phyloP scores from a whole-genome alignment of 2,888 invertebrate species.

The Acanthoscelides obtectus region DNA sequence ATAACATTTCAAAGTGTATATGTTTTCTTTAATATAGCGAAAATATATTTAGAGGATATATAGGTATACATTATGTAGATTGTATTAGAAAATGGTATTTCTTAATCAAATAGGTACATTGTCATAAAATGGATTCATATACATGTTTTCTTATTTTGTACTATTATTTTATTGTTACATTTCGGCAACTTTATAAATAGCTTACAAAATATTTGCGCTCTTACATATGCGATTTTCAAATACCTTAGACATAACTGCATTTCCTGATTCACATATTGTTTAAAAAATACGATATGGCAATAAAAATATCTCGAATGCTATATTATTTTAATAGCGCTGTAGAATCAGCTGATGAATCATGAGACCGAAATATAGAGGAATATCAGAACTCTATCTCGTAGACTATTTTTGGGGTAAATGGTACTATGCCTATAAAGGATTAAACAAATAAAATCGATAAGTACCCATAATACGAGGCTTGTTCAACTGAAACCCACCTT shows the following conservation, averaged over 20 bases:
- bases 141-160: not conserved
- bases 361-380: too few relatives aligned
- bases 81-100: not conserved
- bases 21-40: not conserved
- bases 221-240: not conserved
- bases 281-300: not conserved
- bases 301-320: not conserved
- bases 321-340: too few relatives aligned
- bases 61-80: not conserved
- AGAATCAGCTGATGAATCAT: too few relatives aligned
- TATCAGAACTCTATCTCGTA: too few relatives aligned
- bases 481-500: too few relatives aligned
- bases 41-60: not conserved
- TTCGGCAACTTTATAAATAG: not conserved
- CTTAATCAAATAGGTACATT: not conserved
- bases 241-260: not conserved
- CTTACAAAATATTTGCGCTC: not conserved
- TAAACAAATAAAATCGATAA: too few relatives aligned
- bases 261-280: not conserved
- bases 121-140: not conserved
- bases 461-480: too few relatives aligned
- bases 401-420: too few relatives aligned
- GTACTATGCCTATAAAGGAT: too few relatives aligned
- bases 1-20: not conserved
- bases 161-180: not conserved